Percentiles rank a stretch among this genome's conserved stretches.
Evolutionary conservation across 2,113 vertebrate genomes (phyloP).

Genomic region (Canis aureus): DNA sequence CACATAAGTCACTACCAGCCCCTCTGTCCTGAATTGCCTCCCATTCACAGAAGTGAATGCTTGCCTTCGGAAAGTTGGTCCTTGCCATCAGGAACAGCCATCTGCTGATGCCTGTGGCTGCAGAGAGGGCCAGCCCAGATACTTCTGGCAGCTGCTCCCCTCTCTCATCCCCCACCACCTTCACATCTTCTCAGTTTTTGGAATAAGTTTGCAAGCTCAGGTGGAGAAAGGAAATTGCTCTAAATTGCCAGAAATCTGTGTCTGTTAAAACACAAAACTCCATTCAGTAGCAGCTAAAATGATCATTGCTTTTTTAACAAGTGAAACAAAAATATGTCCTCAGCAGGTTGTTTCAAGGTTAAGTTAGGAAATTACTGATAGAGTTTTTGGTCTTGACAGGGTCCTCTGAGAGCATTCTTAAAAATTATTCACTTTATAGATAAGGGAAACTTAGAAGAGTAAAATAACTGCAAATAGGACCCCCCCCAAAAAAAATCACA

Average conservation of each 20-base stretch:
- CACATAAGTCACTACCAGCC: too few relatives aligned
- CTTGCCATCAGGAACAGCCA: not conserved
- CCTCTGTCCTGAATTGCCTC: not conserved
- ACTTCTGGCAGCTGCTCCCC: not conserved
- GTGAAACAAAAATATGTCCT: not conserved
- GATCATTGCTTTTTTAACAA: not conserved
- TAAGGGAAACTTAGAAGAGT: not conserved
- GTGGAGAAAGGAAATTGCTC: constrained; percentile 35
- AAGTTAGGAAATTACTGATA: not conserved
- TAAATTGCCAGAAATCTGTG: not conserved
- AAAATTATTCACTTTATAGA: constrained; percentile 9
- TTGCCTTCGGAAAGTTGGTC: accelerated
- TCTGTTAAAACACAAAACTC: not conserved
- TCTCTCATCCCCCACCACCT: accelerated
- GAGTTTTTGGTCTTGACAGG: not conserved
- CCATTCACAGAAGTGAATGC: not conserved
- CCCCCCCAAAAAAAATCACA: not conserved
- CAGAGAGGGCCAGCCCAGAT: not conserved
- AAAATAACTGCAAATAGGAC: constrained; percentile 16
- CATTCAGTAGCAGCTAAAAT: constrained; percentile 29
- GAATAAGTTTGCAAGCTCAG: constrained; percentile 16
- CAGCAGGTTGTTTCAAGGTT: not conserved
- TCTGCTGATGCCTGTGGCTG: not conserved
- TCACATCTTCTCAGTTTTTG: not conserved
- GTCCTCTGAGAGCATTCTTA: constrained; percentile 31